Conservation (phyloP, 2,888 invertebrate genomes). For the Folsomia manolachei region DNA sequence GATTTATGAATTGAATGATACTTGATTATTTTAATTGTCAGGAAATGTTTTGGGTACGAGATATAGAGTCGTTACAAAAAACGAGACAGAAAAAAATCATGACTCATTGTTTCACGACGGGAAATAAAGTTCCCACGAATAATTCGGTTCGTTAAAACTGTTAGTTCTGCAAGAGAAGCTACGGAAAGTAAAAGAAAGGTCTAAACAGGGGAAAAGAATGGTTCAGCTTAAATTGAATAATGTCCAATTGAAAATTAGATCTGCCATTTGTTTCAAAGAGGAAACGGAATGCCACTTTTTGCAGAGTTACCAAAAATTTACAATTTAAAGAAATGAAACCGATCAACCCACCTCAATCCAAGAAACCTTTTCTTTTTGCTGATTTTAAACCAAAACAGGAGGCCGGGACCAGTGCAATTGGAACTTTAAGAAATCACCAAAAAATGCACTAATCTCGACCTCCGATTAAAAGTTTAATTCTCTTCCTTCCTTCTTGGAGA, state of each 20-base stretch:
- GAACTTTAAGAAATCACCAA: slow-evolving; percentile 30
- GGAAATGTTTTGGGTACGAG: too few relatives aligned
- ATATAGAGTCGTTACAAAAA: neutral
- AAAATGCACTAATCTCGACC: slow-evolving; percentile 50
- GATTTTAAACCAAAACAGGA: slow-evolving; percentile 41
- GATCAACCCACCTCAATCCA: neutral
- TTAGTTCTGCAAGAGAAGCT: neutral
- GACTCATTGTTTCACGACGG: slow-evolving; percentile 9
- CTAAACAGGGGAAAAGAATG: neutral
- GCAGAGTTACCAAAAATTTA: too few relatives aligned
- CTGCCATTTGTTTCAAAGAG: neutral
- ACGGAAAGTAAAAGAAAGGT: neutral
- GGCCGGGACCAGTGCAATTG: slow-evolving; percentile 52
- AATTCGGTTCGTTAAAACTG: slow-evolving; percentile 7
- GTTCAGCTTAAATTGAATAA: neutral
- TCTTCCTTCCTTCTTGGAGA: neutral
- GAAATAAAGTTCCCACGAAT: slow-evolving; percentile 13
- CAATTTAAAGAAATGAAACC: neutral
- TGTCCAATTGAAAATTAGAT: neutral
- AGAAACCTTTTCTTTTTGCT: neutral
- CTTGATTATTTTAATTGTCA: neutral
- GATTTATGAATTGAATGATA: slow-evolving; percentile 7
- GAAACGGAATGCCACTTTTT: neutral
- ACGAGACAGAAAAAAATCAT: slow-evolving; percentile 8
- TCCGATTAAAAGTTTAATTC: slow-evolving; percentile 42